Percentiles rank a stretch among this genome's conserved stretches.
These are phyloP conservation scores for Aphelenchoides fujianensis DNA, from an alignment of 1,140 invertebrate species.

Conservation along the genomic window DNA sequence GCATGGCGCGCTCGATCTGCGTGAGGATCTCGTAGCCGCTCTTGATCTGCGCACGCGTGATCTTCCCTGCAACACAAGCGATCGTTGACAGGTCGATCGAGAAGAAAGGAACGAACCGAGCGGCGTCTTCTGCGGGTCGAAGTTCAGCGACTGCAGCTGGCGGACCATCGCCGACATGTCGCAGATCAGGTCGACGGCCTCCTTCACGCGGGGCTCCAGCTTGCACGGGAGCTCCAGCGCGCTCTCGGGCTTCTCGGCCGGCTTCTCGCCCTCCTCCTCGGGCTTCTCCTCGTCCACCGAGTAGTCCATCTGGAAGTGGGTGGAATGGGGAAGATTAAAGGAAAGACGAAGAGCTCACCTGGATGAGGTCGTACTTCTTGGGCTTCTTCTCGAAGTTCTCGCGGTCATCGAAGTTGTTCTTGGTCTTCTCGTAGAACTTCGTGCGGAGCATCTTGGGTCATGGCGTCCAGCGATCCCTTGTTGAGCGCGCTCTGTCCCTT, in stretches of 20 bases:
- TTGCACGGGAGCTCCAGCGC: too few species aligned
- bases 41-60: background rate
- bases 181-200: slow-evolving; percentile 5
- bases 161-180: background rate
- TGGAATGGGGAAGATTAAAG: background rate
- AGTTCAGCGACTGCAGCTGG: background rate
- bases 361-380: background rate
- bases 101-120: background rate
- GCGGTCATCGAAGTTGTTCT: background rate
- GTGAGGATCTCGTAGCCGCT: background rate
- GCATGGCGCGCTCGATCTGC: background rate
- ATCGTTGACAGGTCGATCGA: too few species aligned
- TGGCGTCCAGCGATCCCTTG: background rate
- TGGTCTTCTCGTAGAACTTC: slow-evolving; percentile 15
- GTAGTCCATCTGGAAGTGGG: too few species aligned
- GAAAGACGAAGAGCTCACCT: background rate
- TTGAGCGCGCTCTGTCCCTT: background rate
- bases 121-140: background rate
- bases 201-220: background rate
- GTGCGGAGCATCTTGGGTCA: background rate
- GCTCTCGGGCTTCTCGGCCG: too few species aligned
- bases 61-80: background rate
- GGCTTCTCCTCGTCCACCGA: too few species aligned
- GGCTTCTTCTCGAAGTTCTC: background rate
- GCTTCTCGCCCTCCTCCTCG: too few species aligned